Base-by-base conservation (phyloP, 1,140 invertebrate species). In the Acromyrmex echinatior region DNA sequence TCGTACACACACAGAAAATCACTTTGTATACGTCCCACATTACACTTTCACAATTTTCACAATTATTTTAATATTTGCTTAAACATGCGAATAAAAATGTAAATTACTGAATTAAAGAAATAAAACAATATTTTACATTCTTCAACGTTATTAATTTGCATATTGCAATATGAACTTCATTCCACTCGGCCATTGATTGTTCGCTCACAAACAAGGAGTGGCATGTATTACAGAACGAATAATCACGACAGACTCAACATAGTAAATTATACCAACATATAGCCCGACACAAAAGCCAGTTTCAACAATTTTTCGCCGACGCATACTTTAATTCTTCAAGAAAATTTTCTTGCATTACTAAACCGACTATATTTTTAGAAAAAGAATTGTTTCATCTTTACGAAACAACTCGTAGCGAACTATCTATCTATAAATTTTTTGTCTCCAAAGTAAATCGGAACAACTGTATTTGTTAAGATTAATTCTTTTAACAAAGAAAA, bases 141-240 rank as follows among this genome's bases (percentile, higher is more conserved):
- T 82, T 82, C 73, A 82, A 73, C 28, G 66, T 49, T 21, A 80
- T 12, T 9, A 21, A 35, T 39, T 51, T 81, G 65, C 18, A 70
- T 21, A 51, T 73, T 73, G 53, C 39, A 25, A 53, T 73, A 58
- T 81, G 73, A 73, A 73, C 51, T 60, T 25, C 25, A 25, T 82
- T 73, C 25, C 66, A 18, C 53, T 28, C 35, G 35, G 35, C 9
- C 35, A 14, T 21, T 39, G 49, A 14, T 71, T 81, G 51, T 58
- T 58, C 51, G 51, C 0, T 35, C 35, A 58, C 65, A 73, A 82
- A 82, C 79, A 82, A 71, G 66, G 66, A 35, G 1, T 73, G 35
- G 66, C 66, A 10, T 73, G 53, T 60, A 82, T 73, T 25, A 25
- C 51, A n/a, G 35, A 82, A 81, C 45, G 35, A 82, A 81, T 71